These are phyloP conservation scores for Leuciscus idus DNA, from an alignment of 2,113 vertebrate genomes.

Conservation along the genomic window DNA sequence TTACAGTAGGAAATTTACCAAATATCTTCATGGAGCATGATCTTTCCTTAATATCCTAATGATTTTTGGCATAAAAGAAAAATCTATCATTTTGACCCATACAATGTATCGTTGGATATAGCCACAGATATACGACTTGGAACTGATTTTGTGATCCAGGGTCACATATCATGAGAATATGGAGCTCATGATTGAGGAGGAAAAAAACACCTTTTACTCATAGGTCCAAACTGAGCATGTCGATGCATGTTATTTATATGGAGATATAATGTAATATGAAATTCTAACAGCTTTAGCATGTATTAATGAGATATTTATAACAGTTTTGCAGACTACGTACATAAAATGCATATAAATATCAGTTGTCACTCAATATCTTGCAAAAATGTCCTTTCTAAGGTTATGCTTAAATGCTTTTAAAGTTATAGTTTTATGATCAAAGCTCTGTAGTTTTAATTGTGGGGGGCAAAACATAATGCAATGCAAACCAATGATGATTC, in stretches of 20 bases:
- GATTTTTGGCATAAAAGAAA: no score
- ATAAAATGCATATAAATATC: background rate
- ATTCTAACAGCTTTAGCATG: background rate
- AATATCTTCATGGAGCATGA: no score
- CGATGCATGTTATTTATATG: background rate
- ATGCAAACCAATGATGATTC: background rate
- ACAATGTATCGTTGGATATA: no score
- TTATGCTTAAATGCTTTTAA: background rate
- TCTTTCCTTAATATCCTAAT: no score
- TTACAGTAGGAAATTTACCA: no score
- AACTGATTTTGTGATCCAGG: no score
- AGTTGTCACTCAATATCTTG: background rate
- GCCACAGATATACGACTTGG: no score
- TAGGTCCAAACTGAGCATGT: background rate
- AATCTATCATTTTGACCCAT: no score
- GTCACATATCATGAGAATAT: background rate
- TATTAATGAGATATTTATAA: background rate
- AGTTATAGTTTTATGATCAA: background rate
- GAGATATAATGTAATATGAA: background rate
- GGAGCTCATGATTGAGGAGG: background rate
- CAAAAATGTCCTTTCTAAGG: background rate
- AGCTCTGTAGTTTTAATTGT: background rate
- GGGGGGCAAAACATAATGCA: background rate
- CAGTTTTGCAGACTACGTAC: background rate
- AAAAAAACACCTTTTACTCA: background rate